Base-by-base conservation (phyloP, 2,797 vertebrate genomes). In the Anabas testudineus region DNA sequence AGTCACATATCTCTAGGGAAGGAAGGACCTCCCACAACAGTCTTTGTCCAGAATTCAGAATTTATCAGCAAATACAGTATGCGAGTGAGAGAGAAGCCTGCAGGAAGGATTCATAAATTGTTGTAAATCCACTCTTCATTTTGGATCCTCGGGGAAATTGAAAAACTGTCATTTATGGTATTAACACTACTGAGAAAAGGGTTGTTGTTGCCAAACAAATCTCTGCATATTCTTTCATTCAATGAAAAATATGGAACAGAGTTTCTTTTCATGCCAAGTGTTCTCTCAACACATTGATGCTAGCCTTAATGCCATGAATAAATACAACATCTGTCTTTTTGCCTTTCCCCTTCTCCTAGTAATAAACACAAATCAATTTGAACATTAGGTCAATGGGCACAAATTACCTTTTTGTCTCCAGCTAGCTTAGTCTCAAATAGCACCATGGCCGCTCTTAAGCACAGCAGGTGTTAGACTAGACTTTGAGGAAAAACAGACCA, bases 81-180 rank as follows among this genome's bases (percentile, higher is more conserved):
- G 21, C 30, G 8, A 39, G 30, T 42, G 15, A 41, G 48, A 47
- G 37, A 67, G 19, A 77, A 52, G 67, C 61, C 48, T 34, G 43
- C 18, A 63, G 62, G 62, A 51, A 63, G 58, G 30, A 78, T 74
- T 74, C 32, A 63, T n/a, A 60, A 80, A 76, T 66, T 45, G 59
- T 81, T 79, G 74, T 85, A 82, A 88, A 91, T 82, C 52, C 79
- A 77, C 65, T 87, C 65, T 69, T 74, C n/a, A 68, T 80, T 80
- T 81, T 48, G 15, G 47, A 67, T 78, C 73, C 55, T 54, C 2
- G 2, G 65, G 67, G 81, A 76, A 76, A 68, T 56, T 84, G 45
- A 88, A 87, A 89, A 82, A 89, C 82, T 77, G 59, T 80, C 76
- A 61, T 85, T 81, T 81, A 78, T 75, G 56, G 58, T 76, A 71